phyloP scores from a whole-genome alignment of 2,113 vertebrate genomes.

The Raphicerus campestris region DNA sequence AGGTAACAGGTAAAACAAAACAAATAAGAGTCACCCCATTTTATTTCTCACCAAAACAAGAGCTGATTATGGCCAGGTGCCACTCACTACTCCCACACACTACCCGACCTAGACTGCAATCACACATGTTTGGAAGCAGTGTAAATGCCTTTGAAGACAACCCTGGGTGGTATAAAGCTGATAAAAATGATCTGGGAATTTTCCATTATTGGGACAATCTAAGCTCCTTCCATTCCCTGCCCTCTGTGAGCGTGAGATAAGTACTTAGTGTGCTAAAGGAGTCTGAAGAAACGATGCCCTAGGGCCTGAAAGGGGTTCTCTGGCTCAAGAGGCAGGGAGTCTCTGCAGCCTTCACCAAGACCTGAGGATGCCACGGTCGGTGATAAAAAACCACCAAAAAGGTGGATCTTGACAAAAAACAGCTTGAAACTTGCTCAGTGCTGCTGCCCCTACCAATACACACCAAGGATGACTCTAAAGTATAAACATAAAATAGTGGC shows the following conservation, averaged over 20 bases:
- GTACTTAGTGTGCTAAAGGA: background rate
- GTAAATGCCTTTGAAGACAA: background rate
- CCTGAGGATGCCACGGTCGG: background rate
- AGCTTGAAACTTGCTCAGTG: background rate
- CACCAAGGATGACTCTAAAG: background rate
- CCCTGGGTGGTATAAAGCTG: background rate
- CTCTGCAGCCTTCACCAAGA: background rate
- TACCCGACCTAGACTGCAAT: background rate
- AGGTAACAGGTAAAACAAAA: background rate
- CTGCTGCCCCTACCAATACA: background rate
- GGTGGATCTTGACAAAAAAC: background rate
- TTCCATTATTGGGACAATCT: slow-evolving; percentile 13
- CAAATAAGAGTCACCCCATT: background rate
- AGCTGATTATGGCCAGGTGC: background rate
- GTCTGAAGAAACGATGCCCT: background rate
- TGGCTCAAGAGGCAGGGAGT: background rate
- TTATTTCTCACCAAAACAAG: slow-evolving; percentile 29
- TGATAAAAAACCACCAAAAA: background rate
- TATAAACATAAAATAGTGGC: slow-evolving; percentile 31
- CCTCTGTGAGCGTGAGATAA: background rate
- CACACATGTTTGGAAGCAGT: background rate
- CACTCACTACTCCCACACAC: background rate
- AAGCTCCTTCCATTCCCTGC: slow-evolving; percentile 19
- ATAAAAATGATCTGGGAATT: slow-evolving; percentile 42
- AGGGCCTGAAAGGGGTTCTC: background rate